Evolutionary conservation across 2,797 vertebrate genomes (phyloP).

Genomic region (Rhinella marina): DNA sequence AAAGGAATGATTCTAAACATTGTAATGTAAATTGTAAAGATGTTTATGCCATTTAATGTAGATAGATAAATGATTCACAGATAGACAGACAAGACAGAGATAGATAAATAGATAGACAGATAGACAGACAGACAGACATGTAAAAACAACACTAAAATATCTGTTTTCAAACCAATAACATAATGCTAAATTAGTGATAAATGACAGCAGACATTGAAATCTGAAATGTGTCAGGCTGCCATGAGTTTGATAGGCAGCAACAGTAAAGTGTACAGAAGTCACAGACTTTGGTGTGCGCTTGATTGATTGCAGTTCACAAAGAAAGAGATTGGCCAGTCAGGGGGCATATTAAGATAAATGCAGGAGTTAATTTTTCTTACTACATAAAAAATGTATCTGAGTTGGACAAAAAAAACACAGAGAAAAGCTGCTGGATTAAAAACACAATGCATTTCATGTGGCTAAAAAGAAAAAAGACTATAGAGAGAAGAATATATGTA

Average conservation of each 20-base stretch:
- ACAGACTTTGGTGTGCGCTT: constrained; percentile 27
- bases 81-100: not conserved
- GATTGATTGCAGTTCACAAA: constrained; percentile 56
- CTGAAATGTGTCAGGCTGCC: constrained; percentile 40
- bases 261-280: constrained; percentile 19
- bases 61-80: not conserved
- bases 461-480: not conserved
- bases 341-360: constrained; percentile 60
- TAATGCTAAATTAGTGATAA: constrained; percentile 30
- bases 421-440: constrained; percentile 19
- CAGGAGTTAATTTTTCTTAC: constrained; percentile 58
- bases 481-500: no score
- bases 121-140: not conserved
- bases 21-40: not conserved
- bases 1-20: not conserved
- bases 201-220: constrained; percentile 20
- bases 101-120: not conserved
- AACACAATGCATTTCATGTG: constrained; percentile 27
- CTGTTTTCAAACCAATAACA: not conserved
- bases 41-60: not conserved
- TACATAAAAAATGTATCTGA: constrained; percentile 51
- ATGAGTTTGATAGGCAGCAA: constrained; percentile 44
- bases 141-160: not conserved
- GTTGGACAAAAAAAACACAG: constrained; percentile 13
- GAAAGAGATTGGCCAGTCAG: constrained; percentile 58